Base-by-base conservation (phyloP, 1,140 invertebrate genomes). In the Littorina saxatilis region DNA sequence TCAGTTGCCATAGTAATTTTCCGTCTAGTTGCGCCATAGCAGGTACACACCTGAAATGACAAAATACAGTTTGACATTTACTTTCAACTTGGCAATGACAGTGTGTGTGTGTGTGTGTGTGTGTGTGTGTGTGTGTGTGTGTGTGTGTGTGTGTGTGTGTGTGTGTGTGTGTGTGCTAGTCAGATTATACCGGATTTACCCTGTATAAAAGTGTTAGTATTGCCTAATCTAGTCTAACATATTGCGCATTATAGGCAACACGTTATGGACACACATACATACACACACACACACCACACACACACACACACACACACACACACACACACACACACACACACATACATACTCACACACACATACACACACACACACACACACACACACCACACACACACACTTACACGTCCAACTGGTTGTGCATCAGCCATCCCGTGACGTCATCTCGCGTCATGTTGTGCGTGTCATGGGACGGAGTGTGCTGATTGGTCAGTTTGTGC, bases 11-110 rank as follows among this genome's bases (percentile, higher is more conserved):
- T 50, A 88, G 74, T 29, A 88, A 75, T 43, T 68, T 79, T 17
- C 87, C 87, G 80, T 88, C 85, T 84, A 88, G 82, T 74, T 84
- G 84, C n/a, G 82, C 81, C 52, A 88, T 83, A 15, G 81, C 75
- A 5, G 83, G 82, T 40, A 85, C 81, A 80, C 82, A 86, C 13
- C 86, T 87, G 77, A 23, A 72, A 77, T 32, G 27, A 50, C 29
- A 15, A 52, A 40, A 73, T 27, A n/a, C 11, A 40, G 2, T 39
- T 15, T 2, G 37, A 20, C 66, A 4, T 20, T 29, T 29, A 29
- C 15, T 29, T 39, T 20, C 29, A 70, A 70, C 7, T 68, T 11
- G 9, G 63, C 9, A 37, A 37, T 68, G 63, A 27, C 15, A 9
- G 63, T 29, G 47, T 50, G 47, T 50, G 47, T 50, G 47, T 50